Evolutionary conservation across 2,113 vertebrate genomes (phyloP), one percentile per base, ranked within the genome.

Genomic region (Antennarius striatus): DNA sequence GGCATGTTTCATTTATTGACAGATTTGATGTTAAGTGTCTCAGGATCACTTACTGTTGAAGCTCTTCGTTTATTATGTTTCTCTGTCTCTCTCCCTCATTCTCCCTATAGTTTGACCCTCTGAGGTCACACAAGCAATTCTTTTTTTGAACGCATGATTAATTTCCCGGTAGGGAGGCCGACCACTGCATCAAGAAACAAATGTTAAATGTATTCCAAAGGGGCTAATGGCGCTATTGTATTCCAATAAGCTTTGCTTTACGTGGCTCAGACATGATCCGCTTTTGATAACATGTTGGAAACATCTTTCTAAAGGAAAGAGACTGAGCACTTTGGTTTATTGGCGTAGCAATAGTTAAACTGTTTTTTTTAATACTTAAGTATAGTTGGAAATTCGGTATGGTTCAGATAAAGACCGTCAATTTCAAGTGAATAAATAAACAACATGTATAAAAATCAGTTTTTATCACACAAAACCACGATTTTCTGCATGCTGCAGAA

Each of bases 91-190:
- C 51, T 43, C 48, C 30, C 62, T 65, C 64, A 42, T 68, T 46
- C 61, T 78, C 51, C 42, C 71, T 67, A 56, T 68, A 36, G 22
- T 75, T 80, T 86, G 91, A 92, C 81, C 88, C 87, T 74, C 80
- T 55, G 71, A 90, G 89, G 91, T 92, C 91, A 90, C 86, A 67
- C 77, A 81, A 84, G 90, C 88, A 87, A 88, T 92, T 91, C 75
- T 87, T 90, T 91, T 88, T 90, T 88, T 75, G 82, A 91, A 90
- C 88, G 91, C 90, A 81, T 90, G 91, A 92, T 93, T 92, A 91
- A 91, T 92, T 92, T 91, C 92, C 90, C 91, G 89, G 90, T 86
- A 86, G 90, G 84, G 75, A 78, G 80, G 87, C 73, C 65, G 76
- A 58, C 77, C 76, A 70, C 80, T 87, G 85, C 80, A 83, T 91